These are phyloP conservation scores for Prorops nasuta DNA, from an alignment of 1,140 invertebrate species.

Conservation along the genomic window DNA sequence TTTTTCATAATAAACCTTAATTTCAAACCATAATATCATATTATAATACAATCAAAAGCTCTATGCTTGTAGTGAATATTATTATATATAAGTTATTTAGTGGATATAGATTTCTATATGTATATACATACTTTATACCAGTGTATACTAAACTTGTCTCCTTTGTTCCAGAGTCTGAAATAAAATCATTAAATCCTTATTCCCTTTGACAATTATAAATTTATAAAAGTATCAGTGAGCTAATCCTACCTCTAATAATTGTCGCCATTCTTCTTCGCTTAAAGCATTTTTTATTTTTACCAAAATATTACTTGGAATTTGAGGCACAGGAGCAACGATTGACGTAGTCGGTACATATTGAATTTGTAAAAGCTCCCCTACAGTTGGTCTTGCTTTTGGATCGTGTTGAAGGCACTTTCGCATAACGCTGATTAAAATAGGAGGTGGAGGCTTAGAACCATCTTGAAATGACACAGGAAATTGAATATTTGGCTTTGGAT, in stretches of 20 bases:
- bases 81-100: too few relatives aligned
- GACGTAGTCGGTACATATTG: constrained; percentile 55
- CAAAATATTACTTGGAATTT: constrained; percentile 34
- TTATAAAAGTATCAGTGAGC: too few relatives aligned
- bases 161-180: too few relatives aligned
- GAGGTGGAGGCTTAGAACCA: constrained; percentile 45
- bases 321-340: constrained; percentile 1
- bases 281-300: constrained; percentile 42
- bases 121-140: too few relatives aligned
- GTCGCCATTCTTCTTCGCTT: constrained; percentile 43
- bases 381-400: constrained; percentile 68
- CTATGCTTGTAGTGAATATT: too few relatives aligned
- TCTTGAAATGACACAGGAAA: constrained; percentile 62
- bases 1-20: too few relatives aligned
- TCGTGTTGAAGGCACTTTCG: constrained; percentile 71
- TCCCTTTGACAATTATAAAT: constrained; percentile 7
- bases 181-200: too few relatives aligned
- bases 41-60: constrained; percentile 19
- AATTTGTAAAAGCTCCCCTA: constrained; percentile 69
- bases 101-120: too few relatives aligned
- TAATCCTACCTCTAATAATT: constrained; percentile 37
- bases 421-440: constrained; percentile 61
- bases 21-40: constrained; percentile 11
- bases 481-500: constrained; percentile 72
- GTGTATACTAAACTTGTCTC: too few relatives aligned